Percentiles rank a stretch among this genome's conserved stretches.
Evolutionary conservation across 1,140 invertebrate genomes (phyloP).

Genomic region (Samia ricini): DNA sequence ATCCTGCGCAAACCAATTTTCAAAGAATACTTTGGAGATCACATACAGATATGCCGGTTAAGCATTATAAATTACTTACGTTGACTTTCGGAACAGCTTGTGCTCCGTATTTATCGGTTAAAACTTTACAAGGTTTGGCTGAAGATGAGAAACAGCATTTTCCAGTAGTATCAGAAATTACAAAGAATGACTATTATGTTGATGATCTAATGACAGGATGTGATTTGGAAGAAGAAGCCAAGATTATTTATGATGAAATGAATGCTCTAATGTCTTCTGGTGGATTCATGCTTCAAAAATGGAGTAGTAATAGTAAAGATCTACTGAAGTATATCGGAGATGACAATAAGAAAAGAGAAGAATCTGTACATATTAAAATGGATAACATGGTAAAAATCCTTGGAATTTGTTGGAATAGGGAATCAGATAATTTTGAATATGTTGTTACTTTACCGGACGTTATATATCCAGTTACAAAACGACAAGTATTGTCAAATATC

Average conservation of each 20-base stretch:
- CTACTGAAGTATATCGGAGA: constrained; percentile 13
- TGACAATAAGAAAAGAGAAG: constrained; percentile 4
- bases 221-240: constrained; percentile 21
- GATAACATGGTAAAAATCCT: constrained; percentile 24
- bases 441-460: constrained; percentile 4
- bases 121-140: constrained; percentile 39
- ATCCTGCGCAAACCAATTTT: constrained; percentile 31
- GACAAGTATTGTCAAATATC: constrained; percentile 24
- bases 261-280: constrained; percentile 12
- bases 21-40: constrained; percentile 47
- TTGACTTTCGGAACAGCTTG: constrained; percentile 45
- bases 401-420: constrained; percentile 26
- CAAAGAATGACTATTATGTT: constrained; percentile 39
- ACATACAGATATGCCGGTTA: too few species aligned
- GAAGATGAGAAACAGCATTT: constrained; percentile 22
- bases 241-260: constrained; percentile 15
- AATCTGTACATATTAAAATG: constrained; percentile 16
- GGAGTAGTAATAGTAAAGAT: constrained; percentile 23
- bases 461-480: constrained; percentile 17
- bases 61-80: constrained; percentile 30
- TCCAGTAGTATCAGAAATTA: constrained; percentile 21
- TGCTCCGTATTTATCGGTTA: too few species aligned
- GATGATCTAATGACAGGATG: constrained; percentile 45
- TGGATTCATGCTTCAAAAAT: constrained; percentile 28
- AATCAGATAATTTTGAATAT: constrained; percentile 21